Evolutionary conservation across 2,797 vertebrate genomes (phyloP).

Genomic region (Microchirus variegatus): DNA sequence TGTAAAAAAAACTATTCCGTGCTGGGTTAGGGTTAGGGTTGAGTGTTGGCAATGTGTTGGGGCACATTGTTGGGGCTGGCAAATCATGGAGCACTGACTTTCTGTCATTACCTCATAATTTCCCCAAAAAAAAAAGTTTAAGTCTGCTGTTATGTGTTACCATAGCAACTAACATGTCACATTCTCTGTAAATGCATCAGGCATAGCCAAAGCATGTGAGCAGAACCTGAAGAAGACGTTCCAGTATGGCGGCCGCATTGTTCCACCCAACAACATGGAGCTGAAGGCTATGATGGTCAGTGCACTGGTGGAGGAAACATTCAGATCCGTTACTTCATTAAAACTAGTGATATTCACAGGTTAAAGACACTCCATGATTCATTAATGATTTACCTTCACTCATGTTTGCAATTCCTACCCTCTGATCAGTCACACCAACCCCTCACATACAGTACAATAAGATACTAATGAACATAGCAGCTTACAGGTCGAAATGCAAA

Average conservation of each 20-base stretch:
- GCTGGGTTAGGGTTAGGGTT: too few relatives aligned
- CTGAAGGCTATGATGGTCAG: slow-evolving; percentile 96
- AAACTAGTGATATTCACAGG: background rate
- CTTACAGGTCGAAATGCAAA: too few relatives aligned
- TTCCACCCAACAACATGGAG: slow-evolving; percentile 91
- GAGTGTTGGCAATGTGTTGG: too few relatives aligned
- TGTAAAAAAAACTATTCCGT: too few relatives aligned
- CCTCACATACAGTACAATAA: too few relatives aligned
- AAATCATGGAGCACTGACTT: too few relatives aligned
- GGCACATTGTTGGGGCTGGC: too few relatives aligned
- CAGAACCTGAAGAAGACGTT: slow-evolving; percentile 93
- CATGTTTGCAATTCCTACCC: too few relatives aligned
- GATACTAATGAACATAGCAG: too few relatives aligned
- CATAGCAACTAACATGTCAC: slow-evolving; percentile 1
- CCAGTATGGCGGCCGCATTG: slow-evolving; percentile 86
- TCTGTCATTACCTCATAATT: too few relatives aligned
- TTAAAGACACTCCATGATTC: background rate
- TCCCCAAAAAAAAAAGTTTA: background rate
- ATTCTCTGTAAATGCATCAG: slow-evolving; percentile 64
- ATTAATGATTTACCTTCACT: background rate
- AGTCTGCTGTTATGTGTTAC: background rate
- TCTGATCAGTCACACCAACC: too few relatives aligned
- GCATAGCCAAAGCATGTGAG: slow-evolving; percentile 94
- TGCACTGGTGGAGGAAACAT: background rate
- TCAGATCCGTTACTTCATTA: background rate